A percentile compares a stretch with the other conserved stretches of the same genome.
Evolutionary conservation across 2,113 vertebrate species (phyloP).

Genomic region (Puffinus mauretanicus): DNA sequence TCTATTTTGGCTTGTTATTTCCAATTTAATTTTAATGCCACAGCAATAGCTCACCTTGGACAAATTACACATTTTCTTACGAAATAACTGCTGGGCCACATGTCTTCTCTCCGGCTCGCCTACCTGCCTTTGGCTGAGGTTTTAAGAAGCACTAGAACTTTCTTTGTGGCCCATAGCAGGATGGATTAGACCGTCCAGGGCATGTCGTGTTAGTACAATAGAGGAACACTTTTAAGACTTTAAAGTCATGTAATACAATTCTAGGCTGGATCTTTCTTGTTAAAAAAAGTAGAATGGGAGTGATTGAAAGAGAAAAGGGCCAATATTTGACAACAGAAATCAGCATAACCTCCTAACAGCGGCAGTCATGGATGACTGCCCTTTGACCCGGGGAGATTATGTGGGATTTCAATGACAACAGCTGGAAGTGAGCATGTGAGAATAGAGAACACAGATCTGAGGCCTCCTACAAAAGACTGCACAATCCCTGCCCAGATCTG

Average conservation of each 20-base stretch:
- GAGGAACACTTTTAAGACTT: constrained; percentile 80
- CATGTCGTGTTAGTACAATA: constrained; percentile 76
- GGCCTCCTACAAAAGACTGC: constrained; percentile 75
- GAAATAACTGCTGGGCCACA: not conserved
- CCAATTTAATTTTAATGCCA: not conserved
- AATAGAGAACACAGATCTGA: constrained; percentile 80
- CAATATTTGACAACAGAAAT: constrained; percentile 87
- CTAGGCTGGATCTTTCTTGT: constrained; percentile 78
- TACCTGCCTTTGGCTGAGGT: constrained; percentile 53
- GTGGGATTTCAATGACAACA: constrained; percentile 86
- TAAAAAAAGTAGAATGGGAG: constrained; percentile 77
- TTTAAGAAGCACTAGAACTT: constrained; percentile 70
- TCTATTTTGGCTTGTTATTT: not conserved
- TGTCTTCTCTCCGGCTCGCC: not conserved
- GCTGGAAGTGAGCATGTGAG: constrained; percentile 82
- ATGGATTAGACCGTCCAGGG: constrained; percentile 71
- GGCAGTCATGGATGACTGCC: constrained; percentile 85
- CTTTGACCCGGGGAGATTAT: constrained; percentile 84
- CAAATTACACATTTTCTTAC: not conserved
- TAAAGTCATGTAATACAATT: constrained; percentile 86
- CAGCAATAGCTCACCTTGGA: constrained; percentile 4
- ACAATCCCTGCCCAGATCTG: constrained; percentile 79
- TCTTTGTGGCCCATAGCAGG: constrained; percentile 70
- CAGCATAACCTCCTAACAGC: constrained; percentile 85
- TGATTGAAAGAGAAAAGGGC: constrained; percentile 79